Conservation (phyloP, 2,113 vertebrate genomes). For the Hyperopisus bebe region DNA sequence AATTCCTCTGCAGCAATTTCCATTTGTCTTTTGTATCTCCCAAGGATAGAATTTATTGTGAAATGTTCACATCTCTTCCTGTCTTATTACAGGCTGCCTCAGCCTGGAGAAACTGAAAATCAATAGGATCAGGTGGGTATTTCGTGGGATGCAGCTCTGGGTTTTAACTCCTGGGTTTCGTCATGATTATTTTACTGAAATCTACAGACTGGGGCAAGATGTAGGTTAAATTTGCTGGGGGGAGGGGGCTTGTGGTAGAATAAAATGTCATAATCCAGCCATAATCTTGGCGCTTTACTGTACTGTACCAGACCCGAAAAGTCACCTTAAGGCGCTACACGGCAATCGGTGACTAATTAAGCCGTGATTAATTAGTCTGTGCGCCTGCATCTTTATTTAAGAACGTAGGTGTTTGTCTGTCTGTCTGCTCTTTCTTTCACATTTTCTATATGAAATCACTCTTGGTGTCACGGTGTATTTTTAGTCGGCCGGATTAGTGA, state of each 20-base stretch:
- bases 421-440: neutral
- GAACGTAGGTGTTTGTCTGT: neutral
- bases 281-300: neutral
- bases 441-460: neutral
- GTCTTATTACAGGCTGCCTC: slow-evolving; percentile 18
- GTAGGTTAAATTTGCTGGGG: slow-evolving; percentile 5
- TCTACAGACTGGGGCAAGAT: neutral
- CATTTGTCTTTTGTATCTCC: slow-evolving; percentile 30
- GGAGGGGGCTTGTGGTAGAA: neutral
- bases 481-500: neutral
- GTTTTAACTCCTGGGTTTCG: neutral
- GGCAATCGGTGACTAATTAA: neutral
- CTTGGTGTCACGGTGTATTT: slow-evolving; percentile 2
- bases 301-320: neutral
- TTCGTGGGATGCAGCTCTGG: slow-evolving; percentile 14
- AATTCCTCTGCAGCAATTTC: slow-evolving; percentile 29
- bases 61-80: slow-evolving; percentile 33
- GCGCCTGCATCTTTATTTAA: neutral
- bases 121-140: slow-evolving; percentile 16
- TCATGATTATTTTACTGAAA: slow-evolving; percentile 18
- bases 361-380: neutral
- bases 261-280: slow-evolving; percentile 6
- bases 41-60: slow-evolving; percentile 34
- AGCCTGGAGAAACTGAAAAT: slow-evolving; percentile 15
- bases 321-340: neutral